Conservation (phyloP, 2,113 vertebrate species). For the Picathartes gymnocephalus region DNA sequence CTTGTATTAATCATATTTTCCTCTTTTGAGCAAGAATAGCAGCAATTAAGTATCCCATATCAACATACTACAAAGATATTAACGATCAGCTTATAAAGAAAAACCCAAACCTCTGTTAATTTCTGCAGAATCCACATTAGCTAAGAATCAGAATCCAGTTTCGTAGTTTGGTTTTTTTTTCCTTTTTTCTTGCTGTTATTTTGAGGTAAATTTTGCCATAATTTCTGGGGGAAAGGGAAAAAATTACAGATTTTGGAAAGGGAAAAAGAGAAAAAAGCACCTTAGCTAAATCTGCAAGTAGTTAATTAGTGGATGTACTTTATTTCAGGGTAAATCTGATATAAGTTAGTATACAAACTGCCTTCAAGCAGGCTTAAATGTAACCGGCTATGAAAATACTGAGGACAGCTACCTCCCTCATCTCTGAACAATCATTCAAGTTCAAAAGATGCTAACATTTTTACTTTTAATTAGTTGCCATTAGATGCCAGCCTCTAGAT, state of each 20-base stretch:
- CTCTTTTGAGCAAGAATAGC: not conserved
- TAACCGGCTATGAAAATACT: slow-evolving; percentile 43
- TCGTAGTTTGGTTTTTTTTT: not conserved
- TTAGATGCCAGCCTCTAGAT: slow-evolving; percentile 52
- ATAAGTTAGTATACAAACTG: not conserved
- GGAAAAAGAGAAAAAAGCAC: not conserved
- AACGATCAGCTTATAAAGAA: not conserved
- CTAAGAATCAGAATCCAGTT: not conserved
- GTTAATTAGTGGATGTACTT: not conserved
- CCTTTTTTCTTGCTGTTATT: not conserved
- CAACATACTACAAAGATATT: not conserved
- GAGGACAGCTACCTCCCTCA: slow-evolving; percentile 10
- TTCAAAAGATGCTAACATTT: slow-evolving; percentile 58
- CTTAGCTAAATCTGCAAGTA: not conserved
- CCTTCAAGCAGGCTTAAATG: slow-evolving; percentile 31
- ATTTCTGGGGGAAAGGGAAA: not conserved
- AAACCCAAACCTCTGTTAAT: not conserved
- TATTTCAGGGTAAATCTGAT: not conserved
- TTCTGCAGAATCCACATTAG: not conserved
- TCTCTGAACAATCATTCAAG: slow-evolving; percentile 35
- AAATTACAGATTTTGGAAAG: not conserved
- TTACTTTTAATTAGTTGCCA: slow-evolving; percentile 68
- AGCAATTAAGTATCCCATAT: not conserved
- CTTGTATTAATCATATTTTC: not conserved
- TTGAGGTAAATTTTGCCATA: not conserved